Base-by-base conservation (phyloP, 2,888 invertebrate genomes). In the Apamea sordens region DNA sequence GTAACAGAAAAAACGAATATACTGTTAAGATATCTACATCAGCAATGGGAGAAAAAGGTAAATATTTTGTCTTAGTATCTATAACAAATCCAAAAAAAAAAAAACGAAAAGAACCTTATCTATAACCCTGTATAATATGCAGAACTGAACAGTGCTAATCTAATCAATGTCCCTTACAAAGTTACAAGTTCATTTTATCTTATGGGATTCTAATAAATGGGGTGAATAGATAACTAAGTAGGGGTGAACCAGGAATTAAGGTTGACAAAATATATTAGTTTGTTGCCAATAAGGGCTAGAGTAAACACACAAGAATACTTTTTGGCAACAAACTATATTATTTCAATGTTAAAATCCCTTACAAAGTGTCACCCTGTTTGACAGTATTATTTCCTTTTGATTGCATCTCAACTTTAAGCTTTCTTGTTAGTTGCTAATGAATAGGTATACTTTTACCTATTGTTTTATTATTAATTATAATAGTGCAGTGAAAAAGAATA, bases 1-100 rank as follows among this genome's bases (percentile, higher is more conserved):
- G 99, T 99, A 67, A 99, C 99, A 93, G 99, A 99, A 95, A 99
- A 99, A 96, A 98, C 99, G 71, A 99, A 99, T 93, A 99, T 99
- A 92, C 97, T 99, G 80, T 96, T 99, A 91, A 98, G 99, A 96
- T 99, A 99, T 95, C 97, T 99, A 86, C 99, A 99, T 91, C 99
- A 99, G 92, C 99, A 99, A 95, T 99, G 99, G 99, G 99, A 99
- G 93, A 99, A 99, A 97, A 99, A 99, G 97, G 98, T 98, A 94
- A 91, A 59, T 28, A 65, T 4, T 41, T 81, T 24, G 6, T 36
- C 24, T 56, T 50, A 18, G 11, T 44, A 41, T 47, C 13, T n/a
- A 0, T 36, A n/a, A 24, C 11, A 84, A n/a, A 32, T 56, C 32
- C 32, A 0, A n/a, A 64, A 47, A 70, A 21, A 4, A 56, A 32